A percentile compares a stretch with the other conserved stretches of the same genome.
Conservation (phyloP, 2,888 invertebrate species). For the Uloborus plumipes region DNA sequence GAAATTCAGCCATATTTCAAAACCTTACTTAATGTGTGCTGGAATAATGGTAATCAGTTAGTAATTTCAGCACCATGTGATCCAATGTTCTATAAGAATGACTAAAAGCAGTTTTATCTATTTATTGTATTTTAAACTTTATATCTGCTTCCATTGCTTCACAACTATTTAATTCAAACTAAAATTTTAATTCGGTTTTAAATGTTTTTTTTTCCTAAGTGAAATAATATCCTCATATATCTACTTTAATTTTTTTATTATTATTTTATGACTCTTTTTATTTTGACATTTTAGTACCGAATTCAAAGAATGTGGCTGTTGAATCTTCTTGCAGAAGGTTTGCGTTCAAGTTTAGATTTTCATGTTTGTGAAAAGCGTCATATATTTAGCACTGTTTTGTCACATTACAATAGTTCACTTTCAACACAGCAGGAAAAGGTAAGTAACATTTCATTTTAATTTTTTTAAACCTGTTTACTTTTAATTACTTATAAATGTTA, state of each 20-base stretch:
- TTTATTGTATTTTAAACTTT: too few species aligned
- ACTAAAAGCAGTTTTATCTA: too few species aligned
- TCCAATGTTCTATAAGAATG: too few species aligned
- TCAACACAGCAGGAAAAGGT: constrained; percentile 78
- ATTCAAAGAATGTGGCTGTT: constrained; percentile 84
- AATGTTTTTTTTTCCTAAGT: background rate
- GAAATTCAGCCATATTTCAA: too few species aligned
- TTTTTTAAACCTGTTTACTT: too few species aligned
- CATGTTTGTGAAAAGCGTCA: constrained; percentile 81
- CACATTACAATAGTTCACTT: constrained; percentile 78
- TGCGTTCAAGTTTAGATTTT: constrained; percentile 82
- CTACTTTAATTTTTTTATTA: background rate
- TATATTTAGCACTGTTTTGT: constrained; percentile 83
- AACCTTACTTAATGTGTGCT: too few species aligned
- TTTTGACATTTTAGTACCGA: constrained; percentile 70
- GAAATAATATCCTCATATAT: background rate
- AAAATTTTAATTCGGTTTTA: background rate
- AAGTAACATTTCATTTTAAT: constrained; percentile 3
- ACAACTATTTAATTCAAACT: too few species aligned
- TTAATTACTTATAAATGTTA: too few species aligned
- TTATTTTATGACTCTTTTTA: background rate
- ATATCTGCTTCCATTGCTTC: too few species aligned
- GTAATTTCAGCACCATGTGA: too few species aligned
- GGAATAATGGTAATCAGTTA: too few species aligned
- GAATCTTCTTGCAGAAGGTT: constrained; percentile 81